Evolutionary conservation across 2,888 invertebrate genomes (phyloP).

Genomic region (Electrophaes corylata): DNA sequence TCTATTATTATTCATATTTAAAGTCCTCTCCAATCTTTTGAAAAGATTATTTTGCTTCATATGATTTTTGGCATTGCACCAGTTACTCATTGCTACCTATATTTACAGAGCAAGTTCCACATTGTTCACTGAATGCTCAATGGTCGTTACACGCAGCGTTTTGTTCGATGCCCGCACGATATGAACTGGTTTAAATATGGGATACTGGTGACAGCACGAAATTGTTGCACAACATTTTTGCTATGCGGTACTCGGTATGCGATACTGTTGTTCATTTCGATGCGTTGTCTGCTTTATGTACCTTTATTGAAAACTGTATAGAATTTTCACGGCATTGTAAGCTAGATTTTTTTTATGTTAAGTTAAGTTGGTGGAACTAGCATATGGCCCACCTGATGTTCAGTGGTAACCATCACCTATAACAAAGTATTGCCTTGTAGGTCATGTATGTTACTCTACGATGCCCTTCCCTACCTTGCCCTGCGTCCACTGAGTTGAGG

Average conservation of each 20-base stretch:
- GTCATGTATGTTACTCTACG: too few relatives aligned
- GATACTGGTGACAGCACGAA: constrained; percentile 21
- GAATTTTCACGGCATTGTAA: neutral
- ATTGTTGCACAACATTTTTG: constrained; percentile 24
- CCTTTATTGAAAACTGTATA: constrained; percentile 14
- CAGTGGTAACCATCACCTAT: too few relatives aligned
- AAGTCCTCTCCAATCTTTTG: too few relatives aligned
- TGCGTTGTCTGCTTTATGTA: constrained; percentile 10
- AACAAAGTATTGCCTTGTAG: too few relatives aligned
- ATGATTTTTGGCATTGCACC: constrained; percentile 1
- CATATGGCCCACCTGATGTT: too few relatives aligned
- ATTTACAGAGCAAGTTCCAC: constrained; percentile 26
- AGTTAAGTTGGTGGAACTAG: too few relatives aligned
- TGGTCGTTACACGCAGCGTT: constrained; percentile 29
- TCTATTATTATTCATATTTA: too few relatives aligned
- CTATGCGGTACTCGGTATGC: neutral
- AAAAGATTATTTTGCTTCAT: neutral
- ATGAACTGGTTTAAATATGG: constrained; percentile 33
- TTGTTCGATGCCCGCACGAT: constrained; percentile 29
- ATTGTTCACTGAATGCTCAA: constrained; percentile 35
- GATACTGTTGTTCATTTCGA: constrained; percentile 9
- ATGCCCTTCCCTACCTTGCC: too few relatives aligned
- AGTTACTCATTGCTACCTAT: constrained; percentile 10
- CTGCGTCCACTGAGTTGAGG: too few relatives aligned
- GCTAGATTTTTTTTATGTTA: too few relatives aligned